phyloP scores from a whole-genome alignment of 2,797 vertebrate species.

The Heteromormyrus szaboi region DNA sequence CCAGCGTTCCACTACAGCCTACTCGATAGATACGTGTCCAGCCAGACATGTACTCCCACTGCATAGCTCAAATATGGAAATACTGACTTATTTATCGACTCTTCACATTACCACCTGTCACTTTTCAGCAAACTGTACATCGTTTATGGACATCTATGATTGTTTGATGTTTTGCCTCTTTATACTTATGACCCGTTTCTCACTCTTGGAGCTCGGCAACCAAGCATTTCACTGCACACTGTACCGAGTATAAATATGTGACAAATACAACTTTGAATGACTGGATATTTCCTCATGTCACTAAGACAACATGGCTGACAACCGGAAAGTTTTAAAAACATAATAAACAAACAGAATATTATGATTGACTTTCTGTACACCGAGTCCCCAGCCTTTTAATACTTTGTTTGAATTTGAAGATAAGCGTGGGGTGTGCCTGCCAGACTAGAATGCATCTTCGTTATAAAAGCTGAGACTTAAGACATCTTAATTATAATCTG shows the following conservation, averaged over 20 bases:
- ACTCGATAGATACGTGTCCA: not conserved
- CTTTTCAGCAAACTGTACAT: not conserved
- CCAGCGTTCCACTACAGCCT: not conserved
- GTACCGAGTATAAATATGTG: not conserved
- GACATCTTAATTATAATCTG: not conserved
- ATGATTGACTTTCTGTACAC: not conserved
- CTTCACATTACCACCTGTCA: not conserved
- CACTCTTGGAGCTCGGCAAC: not conserved
- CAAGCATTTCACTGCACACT: not conserved
- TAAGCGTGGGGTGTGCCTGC: not conserved
- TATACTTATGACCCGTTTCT: not conserved
- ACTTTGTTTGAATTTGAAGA: not conserved
- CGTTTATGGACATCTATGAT: not conserved
- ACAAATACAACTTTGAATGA: not conserved
- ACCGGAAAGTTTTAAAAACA: not conserved
- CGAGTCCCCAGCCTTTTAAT: conserved; percentile 17
- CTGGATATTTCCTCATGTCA: not conserved
- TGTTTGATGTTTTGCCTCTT: not conserved
- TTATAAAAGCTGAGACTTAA: not conserved
- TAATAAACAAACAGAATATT: not conserved
- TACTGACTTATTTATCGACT: not conserved
- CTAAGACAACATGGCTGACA: not conserved
- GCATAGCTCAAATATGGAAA: not conserved
- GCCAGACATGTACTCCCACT: not conserved
- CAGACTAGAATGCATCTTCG: not conserved